phyloP scores from a whole-genome alignment of 1,140 invertebrate species.

The Condylostylus longicornis region DNA sequence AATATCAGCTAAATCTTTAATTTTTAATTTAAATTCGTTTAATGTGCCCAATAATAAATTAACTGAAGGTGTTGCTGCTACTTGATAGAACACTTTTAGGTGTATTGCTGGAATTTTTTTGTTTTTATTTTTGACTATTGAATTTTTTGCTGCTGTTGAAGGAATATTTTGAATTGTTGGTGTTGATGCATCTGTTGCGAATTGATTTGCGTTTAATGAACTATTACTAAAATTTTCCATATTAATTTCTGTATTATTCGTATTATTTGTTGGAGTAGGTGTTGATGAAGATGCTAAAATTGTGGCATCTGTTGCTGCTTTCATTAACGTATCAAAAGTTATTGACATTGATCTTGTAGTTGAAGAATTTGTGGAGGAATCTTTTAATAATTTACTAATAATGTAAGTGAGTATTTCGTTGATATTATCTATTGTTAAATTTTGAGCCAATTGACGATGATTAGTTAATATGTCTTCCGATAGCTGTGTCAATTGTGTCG shows the following conservation, averaged over 20 bases:
- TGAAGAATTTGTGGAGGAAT: constrained; percentile 31
- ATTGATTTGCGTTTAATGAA: not conserved
- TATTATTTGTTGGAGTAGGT: not conserved
- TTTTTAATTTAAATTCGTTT: constrained; percentile 34
- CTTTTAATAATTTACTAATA: constrained; percentile 53
- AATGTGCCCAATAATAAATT: constrained; percentile 39
- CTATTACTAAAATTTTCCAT: no score
- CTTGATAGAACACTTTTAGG: constrained; percentile 60
- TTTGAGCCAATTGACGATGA: constrained; percentile 35
- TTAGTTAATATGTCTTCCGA: constrained; percentile 38
- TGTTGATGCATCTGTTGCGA: not conserved
- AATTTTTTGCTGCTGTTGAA: not conserved
- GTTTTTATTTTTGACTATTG: constrained; percentile 22
- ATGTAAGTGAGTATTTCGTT: constrained; percentile 55
- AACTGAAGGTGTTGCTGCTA: constrained; percentile 39
- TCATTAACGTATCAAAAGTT: not conserved
- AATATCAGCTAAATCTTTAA: constrained; percentile 36
- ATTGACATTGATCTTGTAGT: not conserved
- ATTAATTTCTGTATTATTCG: not conserved
- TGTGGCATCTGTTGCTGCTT: not conserved
- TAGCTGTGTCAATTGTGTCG: constrained; percentile 42
- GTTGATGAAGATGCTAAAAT: constrained; percentile 2
- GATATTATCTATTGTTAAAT: constrained; percentile 43
- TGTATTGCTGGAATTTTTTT: constrained; percentile 43
- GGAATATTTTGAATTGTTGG: not conserved